Base-by-base conservation (phyloP, 2,888 invertebrate genomes). In the Hylaea fasciaria region DNA sequence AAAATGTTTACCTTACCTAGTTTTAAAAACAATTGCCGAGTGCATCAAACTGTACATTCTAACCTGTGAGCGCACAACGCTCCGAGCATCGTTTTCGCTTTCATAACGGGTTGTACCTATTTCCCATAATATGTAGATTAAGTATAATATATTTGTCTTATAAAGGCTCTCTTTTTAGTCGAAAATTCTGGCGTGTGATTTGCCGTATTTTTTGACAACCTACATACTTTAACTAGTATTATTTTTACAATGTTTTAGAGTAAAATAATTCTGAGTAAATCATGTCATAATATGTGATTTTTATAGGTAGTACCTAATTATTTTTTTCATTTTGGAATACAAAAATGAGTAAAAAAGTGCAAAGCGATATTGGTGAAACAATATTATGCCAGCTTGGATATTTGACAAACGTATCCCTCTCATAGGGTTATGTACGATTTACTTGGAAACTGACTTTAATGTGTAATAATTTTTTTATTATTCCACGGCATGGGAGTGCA, bases 401-500 rank as follows among this genome's bases (percentile, higher is more conserved):
- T 7, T n/a, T 22, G 22, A 22, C 22, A 22, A 22, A 22, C 22
- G 3, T 22, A 62, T 50, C 71, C 71, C 77, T 81, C 77, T 77
- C 76, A 81, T 77, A 81, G 74, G n/a, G n/a, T 78, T 76, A 72
- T 72, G 65, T 62, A 63, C 76, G 77, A 81, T 81, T 81, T 81
- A 75, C 83, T 80, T 73, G 77, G 80, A 80, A 83, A 71, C 71
- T 48, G 65, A 74, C 64, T 78, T 67, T 74, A 73, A 79, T 80
- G 77, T 82, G 80, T 82, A 89, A 89, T 89, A 88, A 87, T 85
- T 85, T 85, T 83, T 85, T 86, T 85, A 83, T 80, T 82, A 81
- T 82, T 77, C 80, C 80, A 77, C 73, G 71, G 73, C 74, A 75
- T 75, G 73, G 83, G 74, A 85, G 89, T 87, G 86, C 88, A 82